Percentiles rank a stretch among this genome's conserved stretches.
Evolutionary conservation across 2,113 vertebrate species (phyloP).

Genomic region (Todiramphus chloris): DNA sequence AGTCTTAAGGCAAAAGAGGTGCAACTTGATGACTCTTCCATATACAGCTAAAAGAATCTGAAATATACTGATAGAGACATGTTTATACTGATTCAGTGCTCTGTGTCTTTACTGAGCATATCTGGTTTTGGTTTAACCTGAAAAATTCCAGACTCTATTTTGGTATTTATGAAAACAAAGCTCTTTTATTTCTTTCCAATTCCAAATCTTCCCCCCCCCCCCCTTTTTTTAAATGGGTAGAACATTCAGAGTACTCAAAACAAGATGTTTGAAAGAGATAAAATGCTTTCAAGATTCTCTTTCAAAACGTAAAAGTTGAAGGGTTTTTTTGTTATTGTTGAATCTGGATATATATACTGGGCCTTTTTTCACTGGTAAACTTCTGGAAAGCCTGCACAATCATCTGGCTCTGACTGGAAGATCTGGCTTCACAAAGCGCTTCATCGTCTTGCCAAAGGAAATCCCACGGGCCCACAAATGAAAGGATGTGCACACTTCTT

Average conservation of each 20-base stretch:
- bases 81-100: neutral
- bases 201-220: neutral
- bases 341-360: neutral
- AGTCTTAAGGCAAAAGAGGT: neutral
- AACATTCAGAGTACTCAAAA: neutral
- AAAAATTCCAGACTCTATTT: neutral
- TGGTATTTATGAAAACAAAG: neutral
- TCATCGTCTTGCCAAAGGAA: neutral
- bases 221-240: neutral
- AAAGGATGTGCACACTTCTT: rapidly evolving
- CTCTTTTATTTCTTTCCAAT: neutral
- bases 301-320: neutral
- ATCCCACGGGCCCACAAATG: neutral
- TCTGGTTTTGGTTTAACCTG: neutral
- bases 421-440: neutral
- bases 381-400: neutral
- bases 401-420: neutral
- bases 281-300: neutral
- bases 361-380: neutral
- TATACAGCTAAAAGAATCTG: neutral
- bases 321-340: rapidly evolving
- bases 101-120: neutral
- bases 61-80: neutral
- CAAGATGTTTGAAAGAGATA: neutral
- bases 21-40: neutral